Evolutionary conservation across 2,797 vertebrate genomes (phyloP).

Genomic region (Spinibarbus caldwelli): DNA sequence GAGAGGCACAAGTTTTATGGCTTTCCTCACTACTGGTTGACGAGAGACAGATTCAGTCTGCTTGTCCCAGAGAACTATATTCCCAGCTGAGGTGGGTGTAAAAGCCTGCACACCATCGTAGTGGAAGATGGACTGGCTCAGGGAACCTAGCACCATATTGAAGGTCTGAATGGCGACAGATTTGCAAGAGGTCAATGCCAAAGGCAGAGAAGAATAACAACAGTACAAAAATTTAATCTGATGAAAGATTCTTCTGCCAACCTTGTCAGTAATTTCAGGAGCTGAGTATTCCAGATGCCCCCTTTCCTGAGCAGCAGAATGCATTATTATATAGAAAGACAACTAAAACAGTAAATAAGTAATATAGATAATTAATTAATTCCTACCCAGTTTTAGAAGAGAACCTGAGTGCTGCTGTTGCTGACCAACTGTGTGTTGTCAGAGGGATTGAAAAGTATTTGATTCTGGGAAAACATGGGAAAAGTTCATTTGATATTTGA

Average conservation of each 20-base stretch:
- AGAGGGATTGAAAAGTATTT: conserved; percentile 83
- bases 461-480: conserved; percentile 73
- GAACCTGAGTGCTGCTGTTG: conserved; percentile 72
- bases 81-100: conserved; percentile 78
- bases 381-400: conserved; percentile 50
- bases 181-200: conserved; percentile 5
- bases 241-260: conserved; percentile 53
- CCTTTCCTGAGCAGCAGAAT: conserved; percentile 38
- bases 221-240: not conserved
- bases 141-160: conserved; percentile 71
- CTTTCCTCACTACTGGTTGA: conserved; percentile 57
- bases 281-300: conserved; percentile 63
- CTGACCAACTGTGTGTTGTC: conserved; percentile 85
- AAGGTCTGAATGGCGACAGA: conserved; percentile 72
- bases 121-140: conserved; percentile 86
- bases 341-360: not conserved
- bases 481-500: conserved; percentile 6
- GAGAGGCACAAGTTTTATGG: conserved; percentile 77
- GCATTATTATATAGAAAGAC: not conserved
- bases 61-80: conserved; percentile 84
- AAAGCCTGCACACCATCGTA: conserved; percentile 74
- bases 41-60: not conserved
- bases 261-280: conserved; percentile 68
- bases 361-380: not conserved
- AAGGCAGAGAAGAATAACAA: conserved; percentile 3